Evolutionary conservation across 2,888 invertebrate species (phyloP), one percentile per base, ranked within the genome.

Genomic region (Habrosyne pyritoides): DNA sequence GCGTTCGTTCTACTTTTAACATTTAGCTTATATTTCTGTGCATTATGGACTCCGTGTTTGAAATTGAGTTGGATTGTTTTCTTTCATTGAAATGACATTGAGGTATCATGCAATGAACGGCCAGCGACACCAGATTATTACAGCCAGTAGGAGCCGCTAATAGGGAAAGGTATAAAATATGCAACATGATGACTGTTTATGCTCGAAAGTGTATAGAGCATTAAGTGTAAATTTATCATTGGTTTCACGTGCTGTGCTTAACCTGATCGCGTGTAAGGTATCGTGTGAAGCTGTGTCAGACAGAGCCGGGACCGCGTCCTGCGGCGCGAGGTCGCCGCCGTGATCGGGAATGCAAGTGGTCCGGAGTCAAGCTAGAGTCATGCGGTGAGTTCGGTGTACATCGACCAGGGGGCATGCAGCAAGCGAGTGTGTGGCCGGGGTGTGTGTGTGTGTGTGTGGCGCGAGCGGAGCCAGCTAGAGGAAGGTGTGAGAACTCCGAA

Each of bases 101-200:
- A 64, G 61, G 66, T 71, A 80, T 80, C 91, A 91, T 91, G 91
- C 91, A 91, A 89, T 89, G 85, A 70, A 81, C 77, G 82, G 79
- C 75, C 81, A 84, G 89, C 85, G 86, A 90, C 86, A 89, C 82
- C 87, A 74, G 79, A 83, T 84, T 84, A 73, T 79, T 83, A 81
- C 81, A 85, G 85, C 82, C 84, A 84, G 81, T 82, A 83, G 82
- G 79, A 85, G 84, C 88, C 88, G 86, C 88, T 87, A 88, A 86
- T 81, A 89, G 91, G 92, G 92, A 92, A 92, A 92, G 92, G 92
- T 92, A 92, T 92, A 91, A 91, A 92, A 91, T 91, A 92, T 91
- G 91, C 87, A 87, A 82, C 82, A 85, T 88, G 87, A 89, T 88
- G 87, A 82, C 80, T 84, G 82, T 86, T 73, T 79, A 85, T 85